Evolutionary conservation across 1,140 invertebrate genomes (phyloP).

Genomic region (Drosophila quadrilineata): DNA sequence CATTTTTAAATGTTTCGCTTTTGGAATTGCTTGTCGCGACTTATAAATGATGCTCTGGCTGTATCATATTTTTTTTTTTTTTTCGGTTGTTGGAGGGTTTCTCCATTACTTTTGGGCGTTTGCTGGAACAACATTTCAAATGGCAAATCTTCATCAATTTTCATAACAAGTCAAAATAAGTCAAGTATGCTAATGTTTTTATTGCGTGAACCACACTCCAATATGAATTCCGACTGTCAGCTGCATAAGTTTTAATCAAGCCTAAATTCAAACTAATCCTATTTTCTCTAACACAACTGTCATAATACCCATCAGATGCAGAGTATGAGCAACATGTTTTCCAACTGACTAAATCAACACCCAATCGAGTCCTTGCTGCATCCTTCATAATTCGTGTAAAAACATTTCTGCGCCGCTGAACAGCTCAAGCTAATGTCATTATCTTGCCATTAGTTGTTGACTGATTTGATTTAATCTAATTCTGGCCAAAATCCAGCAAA

Average conservation of each 20-base stretch:
- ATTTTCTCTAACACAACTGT: constrained; percentile 65
- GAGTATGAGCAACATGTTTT: constrained; percentile 28
- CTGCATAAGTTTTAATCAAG: background rate
- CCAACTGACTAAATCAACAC: constrained; percentile 54
- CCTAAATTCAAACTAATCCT: constrained; percentile 38
- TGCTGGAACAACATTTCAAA: constrained; percentile 36
- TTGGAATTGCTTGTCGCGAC: constrained; percentile 64
- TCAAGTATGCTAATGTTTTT: constrained; percentile 31
- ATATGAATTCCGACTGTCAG: no score
- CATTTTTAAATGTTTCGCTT: constrained; percentile 70
- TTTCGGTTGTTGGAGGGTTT: constrained; percentile 23
- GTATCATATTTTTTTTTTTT: constrained; percentile 8
- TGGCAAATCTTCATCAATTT: constrained; percentile 56
- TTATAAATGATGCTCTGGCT: constrained; percentile 72
- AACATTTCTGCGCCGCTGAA: constrained; percentile 55
- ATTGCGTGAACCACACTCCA: constrained; percentile 11
- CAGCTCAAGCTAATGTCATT: constrained; percentile 58
- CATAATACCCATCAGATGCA: constrained; percentile 46
- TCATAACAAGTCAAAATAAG: constrained; percentile 47
- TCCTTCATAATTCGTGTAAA: constrained; percentile 63
- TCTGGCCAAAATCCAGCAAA: constrained; percentile 11
- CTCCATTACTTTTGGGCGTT: constrained; percentile 56
- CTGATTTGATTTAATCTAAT: constrained; percentile 65
- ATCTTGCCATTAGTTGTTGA: constrained; percentile 61
- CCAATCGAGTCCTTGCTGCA: constrained; percentile 38